Evolutionary conservation across 2,888 invertebrate species (phyloP), one percentile per base, ranked within the genome.

Genomic region (Zelleria hepariella): DNA sequence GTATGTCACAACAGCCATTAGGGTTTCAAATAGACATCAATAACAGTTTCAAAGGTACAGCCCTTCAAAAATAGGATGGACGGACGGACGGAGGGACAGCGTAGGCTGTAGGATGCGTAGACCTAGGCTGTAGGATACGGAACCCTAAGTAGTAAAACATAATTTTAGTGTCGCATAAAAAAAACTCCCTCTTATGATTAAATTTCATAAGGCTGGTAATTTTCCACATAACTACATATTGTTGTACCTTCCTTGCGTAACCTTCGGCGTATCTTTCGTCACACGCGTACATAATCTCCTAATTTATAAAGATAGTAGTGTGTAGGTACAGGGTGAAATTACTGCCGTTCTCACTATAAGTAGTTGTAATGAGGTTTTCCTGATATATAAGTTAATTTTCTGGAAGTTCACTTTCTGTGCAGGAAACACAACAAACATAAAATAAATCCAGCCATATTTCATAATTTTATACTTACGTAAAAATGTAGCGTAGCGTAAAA

Each of bases 221-320:
- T 42, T 15, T 2, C 32, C 10, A 15, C 15, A 10, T 42, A 42
- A 10, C 32, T 15, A 15, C 15, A 10, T 42, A 42, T 15, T 42
- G 32, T 42, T 15, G 15, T 42, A 42, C 32, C 2, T 15, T 15
- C 32, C 32, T 15, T 42, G 32, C 32, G 32, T 15, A 7, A 60
- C 59, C 59, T 60, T 32, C 57, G 59, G 59, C 58, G 58, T 60
- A 23, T 42, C 47, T 55, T 55, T 27, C 32, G 6, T n/a, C 55
- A 55, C 60, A 57, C 60, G 60, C 61, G 53, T 63, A 56, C 64
- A 15, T 65, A 69, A 71, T 66, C 61, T 59, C 47, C 54, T 54
- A 62, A 63, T 62, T 64, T 63, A 65, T 63, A 59, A 62, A 62
- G 57, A 48, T 54, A 53, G 25, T 53, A 53, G 2, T 25, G 15